Conservation (phyloP, 2,113 vertebrate genomes). For the Nyctereutes procyonoides region DNA sequence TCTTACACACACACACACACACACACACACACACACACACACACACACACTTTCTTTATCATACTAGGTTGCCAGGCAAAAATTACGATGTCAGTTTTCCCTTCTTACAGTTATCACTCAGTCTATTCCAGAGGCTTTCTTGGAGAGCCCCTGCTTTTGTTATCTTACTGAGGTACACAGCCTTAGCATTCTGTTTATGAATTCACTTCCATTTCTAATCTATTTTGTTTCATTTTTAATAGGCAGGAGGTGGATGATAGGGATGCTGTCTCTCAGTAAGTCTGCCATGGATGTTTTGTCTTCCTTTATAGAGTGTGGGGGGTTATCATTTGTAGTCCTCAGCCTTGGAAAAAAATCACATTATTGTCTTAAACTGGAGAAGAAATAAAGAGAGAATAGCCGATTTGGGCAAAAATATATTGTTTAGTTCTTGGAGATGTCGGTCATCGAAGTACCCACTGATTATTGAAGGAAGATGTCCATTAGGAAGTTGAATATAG, state of each 20-base stretch:
- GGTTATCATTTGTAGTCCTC: conserved; percentile 14
- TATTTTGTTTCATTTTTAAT: not conserved
- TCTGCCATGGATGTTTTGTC: not conserved
- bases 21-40: not conserved
- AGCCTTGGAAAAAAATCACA: not conserved
- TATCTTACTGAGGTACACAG: not conserved
- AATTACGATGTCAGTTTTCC: not conserved
- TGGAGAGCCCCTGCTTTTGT: not conserved
- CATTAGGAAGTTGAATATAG: not conserved
- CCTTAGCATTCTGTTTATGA: not conserved
- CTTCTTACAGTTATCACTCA: not conserved
- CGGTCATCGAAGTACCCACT: not conserved
- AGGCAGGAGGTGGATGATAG: not conserved
- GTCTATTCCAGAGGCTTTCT: not conserved
- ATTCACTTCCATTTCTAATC: not conserved
- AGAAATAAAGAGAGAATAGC: not conserved
- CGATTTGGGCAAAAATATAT: not conserved
- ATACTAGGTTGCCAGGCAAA: not conserved
- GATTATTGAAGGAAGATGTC: not conserved
- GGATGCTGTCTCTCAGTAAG: not conserved
- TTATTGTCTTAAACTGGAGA: not conserved
- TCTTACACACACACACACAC: too few relatives aligned
- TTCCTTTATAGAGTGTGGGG: not conserved
- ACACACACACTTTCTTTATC: not conserved
- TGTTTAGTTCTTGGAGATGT: conserved; percentile 1